These are phyloP conservation scores for Eilema depressum DNA, from an alignment of 2,888 invertebrate species.

Conservation along the genomic window DNA sequence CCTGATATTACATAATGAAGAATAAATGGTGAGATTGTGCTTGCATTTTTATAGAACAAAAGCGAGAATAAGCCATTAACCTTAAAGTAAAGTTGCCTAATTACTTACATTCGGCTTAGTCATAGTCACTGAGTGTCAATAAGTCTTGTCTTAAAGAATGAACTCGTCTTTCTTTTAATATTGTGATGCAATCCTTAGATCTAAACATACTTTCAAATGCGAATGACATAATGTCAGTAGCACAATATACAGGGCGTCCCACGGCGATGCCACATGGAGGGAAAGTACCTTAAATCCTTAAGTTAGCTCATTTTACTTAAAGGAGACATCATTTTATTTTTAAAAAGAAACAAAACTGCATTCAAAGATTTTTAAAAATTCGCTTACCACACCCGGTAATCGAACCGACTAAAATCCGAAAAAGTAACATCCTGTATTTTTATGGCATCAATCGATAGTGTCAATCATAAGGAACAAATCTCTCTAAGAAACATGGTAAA, in stretches of 20 bases:
- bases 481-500: no score
- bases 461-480: no score
- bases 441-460: no score
- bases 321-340: no score
- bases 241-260: slow-evolving; percentile 16
- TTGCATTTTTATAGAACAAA: slow-evolving; percentile 34
- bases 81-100: slow-evolving; percentile 31
- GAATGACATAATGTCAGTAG: slow-evolving; percentile 38
- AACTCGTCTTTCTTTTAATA: slow-evolving; percentile 12
- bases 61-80: slow-evolving; percentile 26
- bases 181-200: slow-evolving; percentile 7
- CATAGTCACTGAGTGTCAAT: slow-evolving; percentile 15
- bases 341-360: no score
- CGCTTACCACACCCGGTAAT: no score
- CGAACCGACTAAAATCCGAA: no score
- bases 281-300: no score
- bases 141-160: slow-evolving; percentile 4
- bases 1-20: slow-evolving; percentile 47
- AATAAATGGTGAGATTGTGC: slow-evolving; percentile 30
- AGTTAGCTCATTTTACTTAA: no score
- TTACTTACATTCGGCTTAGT: slow-evolving; percentile 15
- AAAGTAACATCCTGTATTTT: no score
- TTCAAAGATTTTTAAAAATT: no score
- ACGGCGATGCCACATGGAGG: no score
- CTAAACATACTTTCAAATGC: slow-evolving; percentile 37